Evolutionary conservation across 2,888 invertebrate species (phyloP), one percentile per base, ranked within the genome.

Genomic region (Liposcelis brunnea): DNA sequence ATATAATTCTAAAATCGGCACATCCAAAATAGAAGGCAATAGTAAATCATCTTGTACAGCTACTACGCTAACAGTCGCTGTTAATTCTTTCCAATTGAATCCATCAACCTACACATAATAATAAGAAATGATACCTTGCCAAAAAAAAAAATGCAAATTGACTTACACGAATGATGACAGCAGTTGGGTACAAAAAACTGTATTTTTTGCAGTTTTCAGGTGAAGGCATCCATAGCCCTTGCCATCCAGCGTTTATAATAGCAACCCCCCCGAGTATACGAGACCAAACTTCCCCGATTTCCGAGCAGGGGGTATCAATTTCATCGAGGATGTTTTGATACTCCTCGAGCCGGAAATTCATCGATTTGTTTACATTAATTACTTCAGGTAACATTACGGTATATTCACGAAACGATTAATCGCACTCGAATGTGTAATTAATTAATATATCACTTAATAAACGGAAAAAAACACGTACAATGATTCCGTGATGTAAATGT

Each of bases 1-100:
- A 21, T 19, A 18, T 40, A 40, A 18, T 19, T 40, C 40, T 15
- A 40, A 16, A n/a, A 40, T 14, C 11, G 40, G 40, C 5, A 40
- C 40, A 40, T 40, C 19, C 3, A 40, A 5, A 16, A 19, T 6
- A n/a, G 40, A 12, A 16, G 40, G 40, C 10, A 40, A 18, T 6
- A 5, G 7, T 19, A 40, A 5, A 21, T 40, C 40, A 12, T 40
- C 40, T 18, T 40, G 40, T n/a, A 19, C 15, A 14, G 16, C 15
- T 40, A 6, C 16, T 6, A 40, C 40, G 6, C 5, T 8, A 6
- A 40, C 40, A 12, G 12, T 19, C 7, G 40, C 40, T n/a, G 18
- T 18, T 19, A 40, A 40, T 8, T 6, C 19, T 19, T 40, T 6
- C 4, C 4, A 6, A 11, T 19, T n/a, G 12, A 40, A 14, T 19